Percentiles rank a stretch among this genome's conserved stretches.
Evolutionary conservation across 2,888 invertebrate genomes (phyloP).

Genomic region (Mimachlamys varia): DNA sequence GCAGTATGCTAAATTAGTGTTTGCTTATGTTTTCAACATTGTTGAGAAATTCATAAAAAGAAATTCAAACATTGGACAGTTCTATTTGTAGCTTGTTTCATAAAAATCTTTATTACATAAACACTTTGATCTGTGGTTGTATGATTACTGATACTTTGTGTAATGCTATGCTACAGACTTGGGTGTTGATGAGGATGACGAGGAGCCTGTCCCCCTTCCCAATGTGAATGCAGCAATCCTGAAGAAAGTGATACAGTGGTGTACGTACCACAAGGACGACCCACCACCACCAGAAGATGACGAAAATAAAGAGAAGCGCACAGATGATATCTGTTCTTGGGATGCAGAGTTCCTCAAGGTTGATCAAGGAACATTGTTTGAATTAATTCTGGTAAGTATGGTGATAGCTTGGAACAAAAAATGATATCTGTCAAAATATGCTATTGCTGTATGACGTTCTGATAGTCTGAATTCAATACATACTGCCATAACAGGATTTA

Average conservation of each 20-base stretch:
- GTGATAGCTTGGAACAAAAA: neutral
- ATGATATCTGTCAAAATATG: too few relatives aligned
- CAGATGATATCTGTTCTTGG: slow-evolving; percentile 99
- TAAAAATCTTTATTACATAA: neutral
- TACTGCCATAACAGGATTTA: too few relatives aligned
- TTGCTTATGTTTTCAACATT: too few relatives aligned
- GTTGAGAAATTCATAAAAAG: too few relatives aligned
- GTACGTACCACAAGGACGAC: slow-evolving; percentile 88
- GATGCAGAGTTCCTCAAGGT: slow-evolving; percentile 99
- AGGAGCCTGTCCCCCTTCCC: slow-evolving; percentile 94
- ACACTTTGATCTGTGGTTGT: too few relatives aligned
- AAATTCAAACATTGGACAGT: too few relatives aligned
- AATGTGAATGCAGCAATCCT: slow-evolving; percentile 98
- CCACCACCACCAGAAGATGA: slow-evolving; percentile 92
- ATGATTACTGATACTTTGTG: neutral
- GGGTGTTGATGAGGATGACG: slow-evolving; percentile 85
- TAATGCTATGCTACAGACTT: slow-evolving; percentile 78
- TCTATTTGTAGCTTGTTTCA: too few relatives aligned
- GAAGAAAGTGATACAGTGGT: slow-evolving; percentile 86
- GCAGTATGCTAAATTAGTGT: too few relatives aligned
- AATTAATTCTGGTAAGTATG: slow-evolving; percentile 89
- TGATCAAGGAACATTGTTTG: slow-evolving; percentile 90
- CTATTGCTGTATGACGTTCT: too few relatives aligned
- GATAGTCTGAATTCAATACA: too few relatives aligned
- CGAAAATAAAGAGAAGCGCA: slow-evolving; percentile 98